phyloP scores from a whole-genome alignment of 64 coral and sea anemone genomes.

The Pocillopora verrucosa region DNA sequence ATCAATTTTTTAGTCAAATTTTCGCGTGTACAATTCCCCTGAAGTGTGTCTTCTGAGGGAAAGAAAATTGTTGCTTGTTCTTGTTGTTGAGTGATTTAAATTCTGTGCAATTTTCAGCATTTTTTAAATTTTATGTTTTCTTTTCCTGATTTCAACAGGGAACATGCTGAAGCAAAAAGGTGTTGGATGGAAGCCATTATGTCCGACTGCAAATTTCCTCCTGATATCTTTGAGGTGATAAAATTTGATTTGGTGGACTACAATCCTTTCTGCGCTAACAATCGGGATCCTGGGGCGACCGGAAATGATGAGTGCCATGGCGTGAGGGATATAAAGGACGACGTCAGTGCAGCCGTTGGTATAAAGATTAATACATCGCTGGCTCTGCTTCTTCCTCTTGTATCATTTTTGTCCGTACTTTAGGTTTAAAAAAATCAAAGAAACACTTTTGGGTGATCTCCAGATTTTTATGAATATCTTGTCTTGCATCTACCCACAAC shows the following conservation, averaged over 20 bases:
- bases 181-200: background rate
- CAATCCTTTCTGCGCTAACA: conserved; percentile 2
- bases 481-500: too few species aligned
- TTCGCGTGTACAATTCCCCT: too few species aligned
- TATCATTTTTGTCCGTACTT: background rate
- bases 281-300: conserved; percentile 17
- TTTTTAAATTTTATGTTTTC: background rate
- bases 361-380: background rate
- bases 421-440: background rate
- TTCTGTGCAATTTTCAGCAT: too few species aligned
- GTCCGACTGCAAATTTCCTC: background rate
- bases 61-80: too few species aligned
- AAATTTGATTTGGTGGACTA: background rate
- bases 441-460: too few species aligned
- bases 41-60: too few species aligned
- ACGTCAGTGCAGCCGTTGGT: background rate
- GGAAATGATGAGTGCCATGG: background rate
- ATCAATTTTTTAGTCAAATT: too few species aligned
- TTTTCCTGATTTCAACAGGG: conserved; percentile 15
- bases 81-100: too few species aligned
- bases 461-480: too few species aligned
- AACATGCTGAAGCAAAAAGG: background rate
- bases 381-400: background rate
- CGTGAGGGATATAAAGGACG: background rate
- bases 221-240: background rate